Conservation (phyloP, 2,113 vertebrate species). For the Psilopsiagon aymara region DNA sequence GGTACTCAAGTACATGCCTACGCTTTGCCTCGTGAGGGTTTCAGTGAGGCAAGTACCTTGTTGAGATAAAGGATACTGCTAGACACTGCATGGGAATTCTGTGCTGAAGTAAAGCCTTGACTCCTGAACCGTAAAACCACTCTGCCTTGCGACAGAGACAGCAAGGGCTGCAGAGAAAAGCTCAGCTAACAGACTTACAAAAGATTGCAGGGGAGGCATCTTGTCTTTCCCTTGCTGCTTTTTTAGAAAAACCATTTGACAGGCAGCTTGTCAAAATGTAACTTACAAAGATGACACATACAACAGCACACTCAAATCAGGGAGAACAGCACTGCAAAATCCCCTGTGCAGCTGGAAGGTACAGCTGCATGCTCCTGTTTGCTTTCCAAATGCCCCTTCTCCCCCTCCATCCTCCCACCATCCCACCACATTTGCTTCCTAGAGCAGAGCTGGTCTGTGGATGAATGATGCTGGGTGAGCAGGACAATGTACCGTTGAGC, state of each 20-base stretch:
- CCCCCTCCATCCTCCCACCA: neutral
- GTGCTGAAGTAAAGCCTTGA: neutral
- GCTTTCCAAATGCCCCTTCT: neutral
- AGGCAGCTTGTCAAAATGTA: slow-evolving; percentile 33
- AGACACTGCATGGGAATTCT: neutral
- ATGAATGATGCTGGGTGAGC: neutral
- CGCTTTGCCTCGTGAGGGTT: neutral
- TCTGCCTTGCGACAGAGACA: neutral
- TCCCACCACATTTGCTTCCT: neutral
- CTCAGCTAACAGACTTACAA: neutral
- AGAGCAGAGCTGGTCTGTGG: neutral
- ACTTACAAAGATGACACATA: neutral
- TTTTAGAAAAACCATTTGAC: slow-evolving; percentile 10
- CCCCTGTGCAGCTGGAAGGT: neutral
- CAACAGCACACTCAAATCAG: neutral
- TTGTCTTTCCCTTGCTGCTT: neutral
- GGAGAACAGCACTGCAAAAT: neutral
- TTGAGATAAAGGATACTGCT: neutral
- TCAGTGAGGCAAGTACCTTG: neutral
- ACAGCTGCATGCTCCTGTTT: neutral
- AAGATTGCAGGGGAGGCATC: neutral
- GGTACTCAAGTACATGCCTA: neutral
- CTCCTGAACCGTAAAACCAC: neutral
- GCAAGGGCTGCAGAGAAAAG: neutral
- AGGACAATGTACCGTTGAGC: slow-evolving; percentile 77